Evolutionary conservation across 1,140 invertebrate genomes (phyloP), one percentile per base, ranked within the genome.

Genomic region (Drosophila persimilis): DNA sequence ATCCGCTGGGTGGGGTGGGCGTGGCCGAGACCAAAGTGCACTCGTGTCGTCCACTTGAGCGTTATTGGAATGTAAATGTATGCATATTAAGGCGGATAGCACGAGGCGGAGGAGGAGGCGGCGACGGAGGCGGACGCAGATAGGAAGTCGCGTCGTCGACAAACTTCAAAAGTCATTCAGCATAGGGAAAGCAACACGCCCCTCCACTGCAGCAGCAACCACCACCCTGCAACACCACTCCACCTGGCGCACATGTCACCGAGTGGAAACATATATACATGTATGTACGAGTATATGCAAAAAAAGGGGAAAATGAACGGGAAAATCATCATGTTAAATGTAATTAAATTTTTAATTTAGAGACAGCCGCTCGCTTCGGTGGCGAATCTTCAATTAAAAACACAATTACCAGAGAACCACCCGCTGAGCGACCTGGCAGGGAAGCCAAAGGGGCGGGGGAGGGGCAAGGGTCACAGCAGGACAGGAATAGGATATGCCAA

Each of bases 51-150:
- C 84, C 84, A 88, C 84, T 88, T 89, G 67, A 88, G 84, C 84
- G 79, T 88, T 88, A 88, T 88, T 88, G 84, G 84, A 88, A 88
- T 88, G 84, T 80, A 88, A 88, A 88, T 88, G 84, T 80, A 88
- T 88, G 84, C 79, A 88, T 64, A 77, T 88, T 77, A 84, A 70
- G 72, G 73, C 64, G 61, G 35, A 39, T 39, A 13, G 3, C 35
- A 39, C 11, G 11, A 13, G 35, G 11, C 35, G 9, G 9, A 13
- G 11, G 9, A 39, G 43, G 29, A 11, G 20, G 35, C 1, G 6
- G 24, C 5, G 24, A 3, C 24, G 29, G 8, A 31, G 31, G 8
- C 31, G 65, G 69, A 45, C 35, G 56, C 46, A 55, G 55, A 35
- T 52, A 69, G 61, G 56, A 46, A 60, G 77, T 70, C 78, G 75